These are phyloP conservation scores for Ostrea denselamellosa DNA, from an alignment of 1,140 invertebrate genomes.

Conservation along the genomic window DNA sequence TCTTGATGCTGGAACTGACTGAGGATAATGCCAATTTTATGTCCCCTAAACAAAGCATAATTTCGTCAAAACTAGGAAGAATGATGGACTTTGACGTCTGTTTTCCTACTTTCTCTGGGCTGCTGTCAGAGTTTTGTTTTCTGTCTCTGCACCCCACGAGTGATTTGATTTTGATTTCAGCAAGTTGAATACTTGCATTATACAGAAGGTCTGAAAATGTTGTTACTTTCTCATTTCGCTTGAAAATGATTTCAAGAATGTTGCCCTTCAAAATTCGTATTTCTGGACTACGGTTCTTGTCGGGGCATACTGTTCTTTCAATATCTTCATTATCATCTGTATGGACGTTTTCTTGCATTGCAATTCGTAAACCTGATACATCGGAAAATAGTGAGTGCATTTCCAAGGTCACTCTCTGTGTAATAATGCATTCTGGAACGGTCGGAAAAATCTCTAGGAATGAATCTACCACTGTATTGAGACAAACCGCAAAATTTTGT, in stretches of 20 bases:
- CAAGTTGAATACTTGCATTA: background rate
- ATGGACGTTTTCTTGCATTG: background rate
- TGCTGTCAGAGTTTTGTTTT: background rate
- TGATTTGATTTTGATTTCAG: conserved; percentile 25
- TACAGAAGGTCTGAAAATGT: background rate
- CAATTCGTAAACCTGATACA: background rate
- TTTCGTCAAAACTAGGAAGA: background rate
- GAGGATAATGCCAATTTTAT: background rate
- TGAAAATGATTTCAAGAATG: conserved; percentile 22
- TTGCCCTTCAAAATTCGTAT: background rate
- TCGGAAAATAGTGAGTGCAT: background rate
- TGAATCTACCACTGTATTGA: background rate
- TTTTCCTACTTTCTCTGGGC: background rate
- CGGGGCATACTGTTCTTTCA: background rate
- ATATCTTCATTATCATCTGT: background rate
- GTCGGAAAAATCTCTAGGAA: background rate
- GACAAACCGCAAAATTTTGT: background rate
- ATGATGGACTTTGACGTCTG: background rate
- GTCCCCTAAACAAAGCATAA: background rate
- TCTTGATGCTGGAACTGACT: background rate
- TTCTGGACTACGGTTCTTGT: background rate
- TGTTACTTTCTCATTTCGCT: background rate
- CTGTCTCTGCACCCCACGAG: background rate
- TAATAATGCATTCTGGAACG: background rate
- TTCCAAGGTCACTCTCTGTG: background rate